Evolutionary conservation across 2,888 invertebrate species (phyloP), one percentile per base, ranked within the genome.

Genomic region (Mermis nigrescens): DNA sequence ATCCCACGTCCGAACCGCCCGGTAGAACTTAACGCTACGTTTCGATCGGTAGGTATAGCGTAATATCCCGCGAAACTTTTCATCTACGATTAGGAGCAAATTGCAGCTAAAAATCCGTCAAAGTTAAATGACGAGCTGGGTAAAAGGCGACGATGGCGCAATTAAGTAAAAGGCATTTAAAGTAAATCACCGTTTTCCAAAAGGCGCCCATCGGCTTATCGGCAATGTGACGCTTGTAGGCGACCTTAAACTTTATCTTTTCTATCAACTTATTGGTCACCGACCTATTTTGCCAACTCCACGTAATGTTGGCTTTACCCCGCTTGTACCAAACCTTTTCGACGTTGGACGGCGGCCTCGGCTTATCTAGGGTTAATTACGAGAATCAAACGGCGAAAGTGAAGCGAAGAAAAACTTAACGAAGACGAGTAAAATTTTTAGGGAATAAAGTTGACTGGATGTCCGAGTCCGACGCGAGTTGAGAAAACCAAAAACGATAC

Each of bases 261-360:
- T 29, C 24, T 3, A 59, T 26, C 24, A 24, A 19, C 22, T 2
- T n/a, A 4, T 31, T 31, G 3, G 26, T 57, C 2, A 59, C 7
- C 2, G 59, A 57, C 38, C 28, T 32, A 2, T 28, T 22, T 3
- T 19, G 2, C 27, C 57, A 59, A 3, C 2, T 24, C 59, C 59
- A 59, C 7, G 59, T 57, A 2, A 59, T 24, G 26, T 59, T 59
- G 19, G 52, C 59, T 38, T 22, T 2, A 24, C 45, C 45, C 7
- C 31, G 27, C n/a, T 24, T 31, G 22, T 55, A 31, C 46, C 55
- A 59, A 2, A 45, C 45, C 19, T 22, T 3, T n/a, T 26, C 26
- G 7, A 59, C n/a, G 28, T 45, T 24, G 29, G 54, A 26, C 27
- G 59, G 59, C 22, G 59, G 22, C 7, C 4, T 19, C 19, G 59